Conservation (phyloP, 2,888 invertebrate genomes). For the Clitarchus hookeri region DNA sequence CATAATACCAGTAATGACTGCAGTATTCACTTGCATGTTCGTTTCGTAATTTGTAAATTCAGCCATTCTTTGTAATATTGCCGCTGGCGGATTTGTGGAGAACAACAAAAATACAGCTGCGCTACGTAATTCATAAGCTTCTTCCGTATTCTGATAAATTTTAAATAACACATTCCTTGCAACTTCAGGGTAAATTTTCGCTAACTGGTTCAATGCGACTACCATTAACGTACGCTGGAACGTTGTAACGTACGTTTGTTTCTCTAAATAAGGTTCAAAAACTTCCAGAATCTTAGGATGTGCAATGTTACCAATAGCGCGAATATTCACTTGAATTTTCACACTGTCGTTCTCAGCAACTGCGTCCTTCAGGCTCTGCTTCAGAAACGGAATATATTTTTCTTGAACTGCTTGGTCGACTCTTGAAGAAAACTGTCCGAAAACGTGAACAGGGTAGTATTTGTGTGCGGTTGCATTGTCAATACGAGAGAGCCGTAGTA, state of each 20-base stretch:
- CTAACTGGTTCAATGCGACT: slow-evolving; percentile 59
- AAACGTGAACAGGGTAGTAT: slow-evolving; percentile 68
- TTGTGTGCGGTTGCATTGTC: slow-evolving; percentile 62
- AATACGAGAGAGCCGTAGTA: slow-evolving; percentile 65
- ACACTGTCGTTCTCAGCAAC: slow-evolving; percentile 60
- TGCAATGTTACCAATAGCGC: slow-evolving; percentile 68
- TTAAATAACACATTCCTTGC: slow-evolving; percentile 65
- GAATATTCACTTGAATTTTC: slow-evolving; percentile 64
- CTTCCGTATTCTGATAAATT: slow-evolving; percentile 68
- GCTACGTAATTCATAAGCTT: slow-evolving; percentile 67
- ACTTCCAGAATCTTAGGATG: slow-evolving; percentile 64
- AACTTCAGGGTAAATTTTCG: slow-evolving; percentile 58
- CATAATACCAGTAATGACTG: slow-evolving; percentile 65
- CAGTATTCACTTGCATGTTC: slow-evolving; percentile 66
- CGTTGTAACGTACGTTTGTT: slow-evolving; percentile 59
- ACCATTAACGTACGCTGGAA: slow-evolving; percentile 70
- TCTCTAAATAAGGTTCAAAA: slow-evolving; percentile 73
- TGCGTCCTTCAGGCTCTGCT: slow-evolving; percentile 59
- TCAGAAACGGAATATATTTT: slow-evolving; percentile 63
- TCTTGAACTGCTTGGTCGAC: slow-evolving; percentile 58
- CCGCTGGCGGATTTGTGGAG: slow-evolving; percentile 62
- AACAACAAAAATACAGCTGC: slow-evolving; percentile 67
- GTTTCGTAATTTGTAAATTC: slow-evolving; percentile 67
- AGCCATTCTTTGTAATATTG: slow-evolving; percentile 72
- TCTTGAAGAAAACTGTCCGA: slow-evolving; percentile 63